Evolutionary conservation across 2,797 vertebrate genomes (phyloP), one percentile per base, ranked within the genome.

Genomic region (Huso huso): DNA sequence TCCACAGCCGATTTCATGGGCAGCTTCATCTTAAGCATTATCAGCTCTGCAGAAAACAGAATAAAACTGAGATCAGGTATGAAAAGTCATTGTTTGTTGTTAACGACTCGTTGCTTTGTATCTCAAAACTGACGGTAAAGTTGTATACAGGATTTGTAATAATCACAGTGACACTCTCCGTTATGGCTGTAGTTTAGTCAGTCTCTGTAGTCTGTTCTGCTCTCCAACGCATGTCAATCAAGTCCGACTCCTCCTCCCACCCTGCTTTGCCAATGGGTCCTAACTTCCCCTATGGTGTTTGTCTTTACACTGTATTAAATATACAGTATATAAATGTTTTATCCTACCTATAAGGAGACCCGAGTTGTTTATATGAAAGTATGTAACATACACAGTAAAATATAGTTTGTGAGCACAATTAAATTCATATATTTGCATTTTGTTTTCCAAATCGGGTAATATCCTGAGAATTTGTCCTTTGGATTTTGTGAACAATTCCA

Each of bases 21-120:
- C 80, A 93, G 89, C 88, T 93, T 93, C 93, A 94, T 95, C 84
- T 90, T 92, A 83, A 91, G 88, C 93, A 94, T 94, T 85, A 86
- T 95, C 89, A 72, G 86, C 81, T 82, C 80, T 78, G 77, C 83
- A 68, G 64, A 71, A 68, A 70, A 71, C 66, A 37, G 72, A 75
- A 79, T 69, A 76, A 59, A 37, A 68, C 72, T 65, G 55, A 62
- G 75, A 77, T 63, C 55, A 69, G 51, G 65, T 67, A 6, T 23
- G 6, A 8, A 8, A 59, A 60, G 6, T 57, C 84, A 89, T 88
- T 15, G 60, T 72, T 68, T 64, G 48, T 48, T 12, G 66, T 65
- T 51, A 51, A 37, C 6, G 55, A 12, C 48, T 59, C 65, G 6
- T n/a, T 51, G 2, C 61, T 70, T 66, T 64, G 68, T 68, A 68